Evolutionary conservation across 2,797 vertebrate species (phyloP).

Genomic region (Enteromius mattozi): DNA sequence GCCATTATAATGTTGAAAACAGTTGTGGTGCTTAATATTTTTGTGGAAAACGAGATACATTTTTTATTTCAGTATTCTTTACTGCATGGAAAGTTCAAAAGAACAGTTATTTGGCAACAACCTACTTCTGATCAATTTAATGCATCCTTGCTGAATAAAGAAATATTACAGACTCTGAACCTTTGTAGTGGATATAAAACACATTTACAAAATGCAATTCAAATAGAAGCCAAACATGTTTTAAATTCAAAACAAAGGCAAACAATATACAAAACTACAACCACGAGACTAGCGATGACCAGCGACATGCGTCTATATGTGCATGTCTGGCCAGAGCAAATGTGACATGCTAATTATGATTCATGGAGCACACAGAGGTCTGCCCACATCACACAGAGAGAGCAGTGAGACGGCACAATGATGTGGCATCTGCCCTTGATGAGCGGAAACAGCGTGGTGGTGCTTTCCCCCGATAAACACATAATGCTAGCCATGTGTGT

Average conservation of each 20-base stretch:
- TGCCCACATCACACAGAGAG: slow-evolving; percentile 15
- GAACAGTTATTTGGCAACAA: neutral
- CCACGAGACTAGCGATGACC: neutral
- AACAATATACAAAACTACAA: neutral
- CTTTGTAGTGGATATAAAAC: neutral
- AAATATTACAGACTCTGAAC: neutral
- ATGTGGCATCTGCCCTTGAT: slow-evolving; percentile 21
- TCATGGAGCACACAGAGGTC: neutral
- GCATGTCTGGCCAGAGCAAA: neutral
- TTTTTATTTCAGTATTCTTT: neutral
- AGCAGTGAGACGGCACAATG: slow-evolving; percentile 24
- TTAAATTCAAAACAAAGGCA: neutral
- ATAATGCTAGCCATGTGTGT: slow-evolving; percentile 7
- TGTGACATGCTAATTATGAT: slow-evolving; percentile 43
- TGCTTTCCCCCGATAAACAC: slow-evolving; percentile 16
- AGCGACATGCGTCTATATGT: neutral
- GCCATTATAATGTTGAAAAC: neutral
- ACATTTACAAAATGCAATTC: neutral
- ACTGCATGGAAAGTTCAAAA: neutral
- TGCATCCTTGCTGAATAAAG: neutral
- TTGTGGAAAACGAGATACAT: neutral
- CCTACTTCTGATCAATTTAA: neutral
- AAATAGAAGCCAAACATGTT: neutral
- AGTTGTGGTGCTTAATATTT: neutral
- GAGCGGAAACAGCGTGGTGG: slow-evolving; percentile 23